Evolutionary conservation across 2,113 vertebrate genomes (phyloP).

Genomic region (Climacteris rufus): DNA sequence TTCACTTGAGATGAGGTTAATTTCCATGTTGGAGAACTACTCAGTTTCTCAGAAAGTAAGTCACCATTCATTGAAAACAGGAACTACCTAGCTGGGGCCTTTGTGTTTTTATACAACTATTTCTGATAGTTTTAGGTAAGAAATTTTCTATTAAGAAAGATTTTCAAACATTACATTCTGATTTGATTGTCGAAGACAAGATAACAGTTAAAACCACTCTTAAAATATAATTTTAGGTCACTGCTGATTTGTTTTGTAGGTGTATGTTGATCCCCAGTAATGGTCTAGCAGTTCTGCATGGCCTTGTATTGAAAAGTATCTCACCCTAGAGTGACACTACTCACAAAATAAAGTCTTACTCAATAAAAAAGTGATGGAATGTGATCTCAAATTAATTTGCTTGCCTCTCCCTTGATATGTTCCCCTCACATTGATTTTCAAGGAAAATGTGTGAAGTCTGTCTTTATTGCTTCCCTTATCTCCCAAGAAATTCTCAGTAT

Average conservation of each 20-base stretch:
- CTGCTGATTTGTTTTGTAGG: neutral
- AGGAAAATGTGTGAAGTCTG: neutral
- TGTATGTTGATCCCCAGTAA: neutral
- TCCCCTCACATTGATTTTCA: neutral
- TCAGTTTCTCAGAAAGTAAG: neutral
- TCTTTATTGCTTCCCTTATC: neutral
- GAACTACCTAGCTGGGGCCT: rapidly evolving
- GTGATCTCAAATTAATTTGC: neutral
- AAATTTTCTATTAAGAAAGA: neutral
- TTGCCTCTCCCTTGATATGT: neutral
- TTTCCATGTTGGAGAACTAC: neutral
- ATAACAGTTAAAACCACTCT: neutral
- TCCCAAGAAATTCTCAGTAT: neutral
- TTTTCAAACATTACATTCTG: neutral
- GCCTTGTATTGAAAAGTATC: neutral
- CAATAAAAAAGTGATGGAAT: neutral
- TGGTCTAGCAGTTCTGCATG: neutral
- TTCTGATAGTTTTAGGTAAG: neutral
- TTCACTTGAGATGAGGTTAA: neutral
- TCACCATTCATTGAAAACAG: neutral
- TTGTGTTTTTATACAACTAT: neutral
- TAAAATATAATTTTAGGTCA: neutral
- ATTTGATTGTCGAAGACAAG: neutral
- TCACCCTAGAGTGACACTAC: neutral
- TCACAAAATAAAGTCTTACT: neutral